These are phyloP conservation scores for Drosophila pachea DNA, from an alignment of 1,140 invertebrate genomes.

Conservation along the genomic window DNA sequence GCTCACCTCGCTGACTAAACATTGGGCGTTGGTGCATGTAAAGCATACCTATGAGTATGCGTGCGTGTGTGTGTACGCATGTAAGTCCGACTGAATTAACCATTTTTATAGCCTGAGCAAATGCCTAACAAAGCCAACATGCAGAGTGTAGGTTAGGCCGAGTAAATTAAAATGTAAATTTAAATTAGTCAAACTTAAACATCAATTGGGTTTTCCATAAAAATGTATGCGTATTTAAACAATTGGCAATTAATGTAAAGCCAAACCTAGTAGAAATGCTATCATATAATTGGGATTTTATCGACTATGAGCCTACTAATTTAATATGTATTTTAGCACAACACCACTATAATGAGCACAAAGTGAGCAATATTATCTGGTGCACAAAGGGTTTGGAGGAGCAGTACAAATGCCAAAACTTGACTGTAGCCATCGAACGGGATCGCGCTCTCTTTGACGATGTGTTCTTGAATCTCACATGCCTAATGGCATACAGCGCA, in stretches of 20 bases:
- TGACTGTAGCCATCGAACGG: conserved; percentile 83
- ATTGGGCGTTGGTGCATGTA: conserved; percentile 55
- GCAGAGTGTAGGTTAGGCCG: neutral
- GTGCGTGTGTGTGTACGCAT: conserved; percentile 14
- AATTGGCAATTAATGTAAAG: neutral
- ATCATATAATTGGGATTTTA: neutral
- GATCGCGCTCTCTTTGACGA: conserved; percentile 83
- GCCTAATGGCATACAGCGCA: conserved; percentile 85
- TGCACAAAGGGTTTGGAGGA: conserved; percentile 88
- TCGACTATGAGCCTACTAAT: neutral
- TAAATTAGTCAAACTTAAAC: neutral
- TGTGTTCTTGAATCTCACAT: conserved; percentile 83
- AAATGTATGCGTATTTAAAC: neutral
- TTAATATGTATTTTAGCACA: conserved; percentile 45
- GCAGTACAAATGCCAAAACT: conserved; percentile 87
- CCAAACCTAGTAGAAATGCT: neutral
- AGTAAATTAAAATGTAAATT: too few species aligned
- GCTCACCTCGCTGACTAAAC: conserved; percentile 29
- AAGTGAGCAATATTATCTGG: conserved; percentile 80
- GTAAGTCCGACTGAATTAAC: neutral
- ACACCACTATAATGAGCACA: conserved; percentile 70
- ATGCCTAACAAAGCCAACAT: neutral
- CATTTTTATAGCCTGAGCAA: neutral
- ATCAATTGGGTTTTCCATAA: neutral
- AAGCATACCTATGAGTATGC: conserved; percentile 9